phyloP scores from a whole-genome alignment of 2,888 invertebrate species.

The Melanargia galathea region DNA sequence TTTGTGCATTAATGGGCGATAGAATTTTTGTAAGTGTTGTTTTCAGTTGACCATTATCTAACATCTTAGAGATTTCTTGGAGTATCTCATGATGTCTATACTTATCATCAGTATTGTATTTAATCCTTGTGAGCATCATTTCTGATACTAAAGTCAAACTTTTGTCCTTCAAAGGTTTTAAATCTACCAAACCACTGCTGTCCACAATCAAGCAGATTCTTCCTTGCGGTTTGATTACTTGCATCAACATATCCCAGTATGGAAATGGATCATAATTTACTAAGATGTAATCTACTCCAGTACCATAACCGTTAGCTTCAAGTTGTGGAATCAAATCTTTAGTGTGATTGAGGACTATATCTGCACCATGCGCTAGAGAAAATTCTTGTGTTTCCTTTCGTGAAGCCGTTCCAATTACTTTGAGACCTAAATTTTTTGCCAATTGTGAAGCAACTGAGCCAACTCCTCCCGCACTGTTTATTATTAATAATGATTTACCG shows the following conservation, averaged over 20 bases:
- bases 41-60: conserved; percentile 61
- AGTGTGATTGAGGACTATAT: conserved; percentile 65
- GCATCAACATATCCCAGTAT: conserved; percentile 69
- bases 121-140: conserved; percentile 66
- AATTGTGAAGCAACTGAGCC: conserved; percentile 70
- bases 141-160: conserved; percentile 67
- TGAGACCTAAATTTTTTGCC: conserved; percentile 62
- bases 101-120: conserved; percentile 68
- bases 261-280: conserved; percentile 72
- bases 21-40: conserved; percentile 62
- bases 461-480: conserved; percentile 74
- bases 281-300: conserved; percentile 67
- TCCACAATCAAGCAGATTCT: conserved; percentile 71
- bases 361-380: conserved; percentile 58
- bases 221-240: conserved; percentile 68
- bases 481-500: conserved; percentile 64
- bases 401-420: conserved; percentile 72
- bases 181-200: conserved; percentile 61
- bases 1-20: conserved; percentile 68
- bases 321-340: conserved; percentile 62
- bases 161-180: conserved; percentile 64
- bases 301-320: conserved; percentile 55
- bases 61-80: conserved; percentile 56
- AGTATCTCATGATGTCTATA: conserved; percentile 62
- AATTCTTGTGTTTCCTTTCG: conserved; percentile 61